Percentiles rank a stretch among this genome's conserved stretches.
Conservation (phyloP, 2,113 vertebrate species). For the Zosterops lateralis region DNA sequence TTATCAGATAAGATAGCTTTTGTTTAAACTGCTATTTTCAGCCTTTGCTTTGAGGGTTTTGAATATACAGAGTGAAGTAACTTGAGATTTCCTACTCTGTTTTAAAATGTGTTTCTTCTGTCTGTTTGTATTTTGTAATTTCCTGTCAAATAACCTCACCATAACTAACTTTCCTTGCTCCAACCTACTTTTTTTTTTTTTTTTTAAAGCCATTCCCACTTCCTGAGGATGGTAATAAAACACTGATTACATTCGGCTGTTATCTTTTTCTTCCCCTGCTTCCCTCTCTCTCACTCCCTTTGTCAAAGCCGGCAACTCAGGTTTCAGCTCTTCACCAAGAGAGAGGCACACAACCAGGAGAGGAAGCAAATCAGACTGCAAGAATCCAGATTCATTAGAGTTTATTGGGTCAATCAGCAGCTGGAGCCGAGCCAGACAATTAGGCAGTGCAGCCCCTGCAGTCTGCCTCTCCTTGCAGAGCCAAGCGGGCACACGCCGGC, state of each 20-base stretch:
- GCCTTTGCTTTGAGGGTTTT: conserved; percentile 75
- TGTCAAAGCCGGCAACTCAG: conserved; percentile 53
- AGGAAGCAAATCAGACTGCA: conserved; percentile 70
- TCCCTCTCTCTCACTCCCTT: conserved; percentile 33
- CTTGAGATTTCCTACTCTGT: conserved; percentile 75
- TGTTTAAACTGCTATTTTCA: conserved; percentile 82
- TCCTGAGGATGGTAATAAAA: conserved; percentile 83
- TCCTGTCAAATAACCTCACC: conserved; percentile 81
- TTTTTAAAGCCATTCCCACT: conserved; percentile 60
- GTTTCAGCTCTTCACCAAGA: conserved; percentile 56
- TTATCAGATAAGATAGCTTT: conserved; percentile 81
- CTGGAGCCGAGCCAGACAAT: conserved; percentile 54
- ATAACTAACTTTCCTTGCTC: conserved; percentile 81
- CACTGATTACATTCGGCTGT: conserved; percentile 77
- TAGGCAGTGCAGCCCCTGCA: neutral
- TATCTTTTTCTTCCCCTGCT: conserved; percentile 64
- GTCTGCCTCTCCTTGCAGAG: neutral
- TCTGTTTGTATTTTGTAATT: conserved; percentile 83
- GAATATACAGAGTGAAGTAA: conserved; percentile 72
- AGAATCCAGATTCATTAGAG: conserved; percentile 63
- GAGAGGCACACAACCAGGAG: conserved; percentile 1
- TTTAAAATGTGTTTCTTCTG: conserved; percentile 78
- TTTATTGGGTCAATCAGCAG: conserved; percentile 70
- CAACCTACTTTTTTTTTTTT: conserved; percentile 36
- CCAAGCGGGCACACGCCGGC: neutral